Conservation (phyloP, 2,888 invertebrate species). For the Sminthurinus aureus region DNA sequence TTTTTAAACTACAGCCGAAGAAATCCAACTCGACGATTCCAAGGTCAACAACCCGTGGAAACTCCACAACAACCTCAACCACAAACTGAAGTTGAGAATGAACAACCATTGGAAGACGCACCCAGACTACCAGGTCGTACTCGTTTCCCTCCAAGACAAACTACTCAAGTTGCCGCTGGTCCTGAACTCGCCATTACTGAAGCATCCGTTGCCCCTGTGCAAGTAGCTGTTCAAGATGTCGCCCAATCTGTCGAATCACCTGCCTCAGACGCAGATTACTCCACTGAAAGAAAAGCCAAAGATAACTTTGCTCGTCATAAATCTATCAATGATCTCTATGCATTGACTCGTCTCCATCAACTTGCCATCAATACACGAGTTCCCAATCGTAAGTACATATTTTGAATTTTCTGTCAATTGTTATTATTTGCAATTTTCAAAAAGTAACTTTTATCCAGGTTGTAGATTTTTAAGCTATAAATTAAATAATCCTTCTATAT, state of each 20-base stretch:
- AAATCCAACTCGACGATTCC: constrained; percentile 20
- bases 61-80: constrained; percentile 10
- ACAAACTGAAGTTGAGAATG: background rate
- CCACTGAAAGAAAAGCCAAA: constrained; percentile 47
- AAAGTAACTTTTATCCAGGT: background rate
- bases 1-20: background rate
- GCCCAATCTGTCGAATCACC: constrained; percentile 28
- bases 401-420: background rate
- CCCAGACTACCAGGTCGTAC: constrained; percentile 29
- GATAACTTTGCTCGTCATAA: constrained; percentile 57
- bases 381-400: constrained; percentile 45
- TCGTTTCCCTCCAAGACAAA: constrained; percentile 42
- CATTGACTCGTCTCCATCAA: constrained; percentile 58
- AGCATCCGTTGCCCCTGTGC: background rate
- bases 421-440: background rate
- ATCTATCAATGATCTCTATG: constrained; percentile 57
- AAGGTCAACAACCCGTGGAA: constrained; percentile 13
- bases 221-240: background rate
- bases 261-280: background rate
- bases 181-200: constrained; percentile 10
- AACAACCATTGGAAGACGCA: background rate
- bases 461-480: background rate
- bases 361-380: constrained; percentile 56
- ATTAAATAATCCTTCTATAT: background rate
- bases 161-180: constrained; percentile 10